Evolutionary conservation across 2,888 invertebrate species (phyloP), one percentile per base, ranked within the genome.

Genomic region (Drosophila multiciliata): DNA sequence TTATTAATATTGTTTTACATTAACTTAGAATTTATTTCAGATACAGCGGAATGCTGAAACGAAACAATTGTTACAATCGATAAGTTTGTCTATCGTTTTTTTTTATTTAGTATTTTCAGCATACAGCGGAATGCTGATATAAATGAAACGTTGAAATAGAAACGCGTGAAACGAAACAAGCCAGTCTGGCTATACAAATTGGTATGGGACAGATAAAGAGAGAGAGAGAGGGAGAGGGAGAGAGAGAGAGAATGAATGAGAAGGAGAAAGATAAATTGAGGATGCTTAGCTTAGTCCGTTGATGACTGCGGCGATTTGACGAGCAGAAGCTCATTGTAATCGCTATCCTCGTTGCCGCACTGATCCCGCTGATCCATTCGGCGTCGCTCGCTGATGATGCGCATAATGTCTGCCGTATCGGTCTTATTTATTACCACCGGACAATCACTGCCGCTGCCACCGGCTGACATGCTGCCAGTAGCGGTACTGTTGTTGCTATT

Each of bases 301-400:
- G 93, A 92, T 42, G 93, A 92, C 67, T 92, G 90, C 40, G 92
- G 91, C 20, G 93, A 92, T 62, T 93, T 93, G 64, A 92, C 92
- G 42, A 93, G 78, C 52, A 93, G 63, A 45, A 93, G 80, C 78
- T 93, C 92, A 63, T 92, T 93, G 80, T 93, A 93, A 75, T 93
- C 93, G 40, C 92, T 91, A 80, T 93, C 93, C 83, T 93, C 93
- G 75, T 92, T 92, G 68, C 92, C 92, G 68, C 90, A 85, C 66
- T 89, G 91, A 75, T 93, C 93, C 9, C 90, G 90, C 72, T 93
- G 92, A 70, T 93, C 93, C 83, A 92, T 91, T 65, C 89, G 92
- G 17, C 93, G 82, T 15, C 93, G 91, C 78, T 93, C 93, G 59
- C 93, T 93, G 64, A 93, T 93, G 54, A 93, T 93, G 49, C 93